Evolutionary conservation across 2,113 vertebrate genomes (phyloP).

Genomic region (Grus americana): DNA sequence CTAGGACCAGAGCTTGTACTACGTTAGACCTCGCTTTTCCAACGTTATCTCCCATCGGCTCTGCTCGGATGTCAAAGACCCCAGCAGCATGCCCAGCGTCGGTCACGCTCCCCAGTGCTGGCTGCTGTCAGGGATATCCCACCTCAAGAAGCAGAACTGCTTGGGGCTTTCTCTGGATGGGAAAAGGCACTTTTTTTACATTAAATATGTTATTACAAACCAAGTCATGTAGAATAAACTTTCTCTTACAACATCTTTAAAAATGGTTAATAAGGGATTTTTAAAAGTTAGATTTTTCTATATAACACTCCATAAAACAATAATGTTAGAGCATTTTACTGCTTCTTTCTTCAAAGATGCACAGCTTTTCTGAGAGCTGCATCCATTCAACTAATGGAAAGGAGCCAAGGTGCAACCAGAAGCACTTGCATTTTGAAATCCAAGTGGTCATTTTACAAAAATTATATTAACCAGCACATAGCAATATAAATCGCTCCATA

Average conservation of each 20-base stretch:
- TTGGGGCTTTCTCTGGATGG: background rate
- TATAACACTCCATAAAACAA: conserved; percentile 30
- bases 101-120: accelerated
- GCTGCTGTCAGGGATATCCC: background rate
- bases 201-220: background rate
- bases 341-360: conserved; percentile 8
- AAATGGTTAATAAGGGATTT: conserved; percentile 15
- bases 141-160: background rate
- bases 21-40: accelerated
- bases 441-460: conserved; percentile 51
- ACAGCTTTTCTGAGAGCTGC: conserved; percentile 11
- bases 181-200: background rate
- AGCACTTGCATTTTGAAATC: conserved; percentile 3
- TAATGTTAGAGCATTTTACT: conserved; percentile 11
- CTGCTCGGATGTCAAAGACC: background rate
- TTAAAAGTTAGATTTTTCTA: background rate
- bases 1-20: background rate
- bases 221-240: background rate
- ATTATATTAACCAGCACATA: conserved; percentile 45
- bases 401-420: conserved; percentile 41
- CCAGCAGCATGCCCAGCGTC: background rate
- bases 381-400: conserved; percentile 44
- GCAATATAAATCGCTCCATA: conserved; percentile 38
- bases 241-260: background rate
- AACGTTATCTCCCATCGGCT: accelerated